Evolutionary conservation across 2,888 invertebrate species (phyloP).

Genomic region (Drosophila ezoana): DNA sequence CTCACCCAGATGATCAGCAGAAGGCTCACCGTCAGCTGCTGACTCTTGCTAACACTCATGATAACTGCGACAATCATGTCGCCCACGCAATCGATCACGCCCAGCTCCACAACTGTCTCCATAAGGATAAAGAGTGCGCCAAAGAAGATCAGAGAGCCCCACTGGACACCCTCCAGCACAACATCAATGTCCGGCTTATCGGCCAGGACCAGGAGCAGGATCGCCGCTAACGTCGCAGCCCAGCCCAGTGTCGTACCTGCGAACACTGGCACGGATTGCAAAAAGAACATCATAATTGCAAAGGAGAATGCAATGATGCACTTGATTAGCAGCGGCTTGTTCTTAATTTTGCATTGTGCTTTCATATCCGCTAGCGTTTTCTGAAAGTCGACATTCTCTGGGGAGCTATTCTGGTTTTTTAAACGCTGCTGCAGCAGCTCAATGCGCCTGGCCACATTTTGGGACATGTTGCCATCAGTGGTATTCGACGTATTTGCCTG

Average conservation of each 20-base stretch:
- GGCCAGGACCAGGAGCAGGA: conserved; percentile 91
- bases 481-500: conserved; percentile 69
- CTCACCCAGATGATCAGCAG: conserved; percentile 92
- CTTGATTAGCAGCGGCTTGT: conserved; percentile 90
- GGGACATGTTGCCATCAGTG: too few relatives aligned
- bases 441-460: neutral
- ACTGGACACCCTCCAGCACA: conserved; percentile 92
- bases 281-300: conserved; percentile 91
- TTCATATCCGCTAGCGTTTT: conserved; percentile 86
- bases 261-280: conserved; percentile 91
- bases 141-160: conserved; percentile 95
- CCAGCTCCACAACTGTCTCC: conserved; percentile 93
- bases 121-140: conserved; percentile 94
- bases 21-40: conserved; percentile 89
- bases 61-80: conserved; percentile 88
- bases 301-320: conserved; percentile 89
- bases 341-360: conserved; percentile 90
- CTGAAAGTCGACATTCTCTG: conserved; percentile 84
- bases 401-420: too few relatives aligned
- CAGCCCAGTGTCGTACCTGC: conserved; percentile 91
- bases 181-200: conserved; percentile 92
- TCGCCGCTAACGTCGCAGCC: conserved; percentile 92
- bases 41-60: conserved; percentile 87
- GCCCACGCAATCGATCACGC: conserved; percentile 92
- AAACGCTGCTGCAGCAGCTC: conserved; percentile 54